Conservation (phyloP, 2,113 vertebrate species). For the Clarias macrocephalus region DNA sequence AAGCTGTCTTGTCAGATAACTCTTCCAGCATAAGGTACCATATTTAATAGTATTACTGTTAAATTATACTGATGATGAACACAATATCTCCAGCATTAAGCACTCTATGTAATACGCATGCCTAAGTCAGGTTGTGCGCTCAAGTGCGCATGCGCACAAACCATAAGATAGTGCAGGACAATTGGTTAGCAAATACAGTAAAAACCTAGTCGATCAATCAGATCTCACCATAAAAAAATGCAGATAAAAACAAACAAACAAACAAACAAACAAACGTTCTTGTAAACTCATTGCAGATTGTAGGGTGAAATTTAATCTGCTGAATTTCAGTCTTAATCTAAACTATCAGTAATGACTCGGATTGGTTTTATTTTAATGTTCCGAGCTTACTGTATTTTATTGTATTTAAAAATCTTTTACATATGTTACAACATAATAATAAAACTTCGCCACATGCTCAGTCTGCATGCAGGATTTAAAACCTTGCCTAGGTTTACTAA, state of each 20-base stretch:
- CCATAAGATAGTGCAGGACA: neutral
- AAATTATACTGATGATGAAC: neutral
- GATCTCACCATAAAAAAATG: no score
- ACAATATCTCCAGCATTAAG: neutral
- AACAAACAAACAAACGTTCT: neutral
- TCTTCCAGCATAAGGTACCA: neutral
- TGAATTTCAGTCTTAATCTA: neutral
- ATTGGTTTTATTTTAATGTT: neutral
- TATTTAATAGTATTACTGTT: neutral
- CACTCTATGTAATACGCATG: neutral
- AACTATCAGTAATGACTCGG: neutral
- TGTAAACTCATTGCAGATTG: neutral
- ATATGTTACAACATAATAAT: no score
- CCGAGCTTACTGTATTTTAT: neutral
- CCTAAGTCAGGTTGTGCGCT: neutral
- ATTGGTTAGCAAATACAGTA: neutral
- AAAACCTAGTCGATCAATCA: neutral
- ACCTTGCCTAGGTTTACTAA: neutral
- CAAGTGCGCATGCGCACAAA: slow-evolving; percentile 7
- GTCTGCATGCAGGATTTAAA: neutral
- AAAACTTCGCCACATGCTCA: neutral
- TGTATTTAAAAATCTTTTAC: neutral
- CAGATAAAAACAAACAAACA: neutral
- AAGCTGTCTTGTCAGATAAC: neutral
- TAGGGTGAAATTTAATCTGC: no score